Evolutionary conservation across 2,888 invertebrate species (phyloP).

Genomic region (Phalangium opilio): DNA sequence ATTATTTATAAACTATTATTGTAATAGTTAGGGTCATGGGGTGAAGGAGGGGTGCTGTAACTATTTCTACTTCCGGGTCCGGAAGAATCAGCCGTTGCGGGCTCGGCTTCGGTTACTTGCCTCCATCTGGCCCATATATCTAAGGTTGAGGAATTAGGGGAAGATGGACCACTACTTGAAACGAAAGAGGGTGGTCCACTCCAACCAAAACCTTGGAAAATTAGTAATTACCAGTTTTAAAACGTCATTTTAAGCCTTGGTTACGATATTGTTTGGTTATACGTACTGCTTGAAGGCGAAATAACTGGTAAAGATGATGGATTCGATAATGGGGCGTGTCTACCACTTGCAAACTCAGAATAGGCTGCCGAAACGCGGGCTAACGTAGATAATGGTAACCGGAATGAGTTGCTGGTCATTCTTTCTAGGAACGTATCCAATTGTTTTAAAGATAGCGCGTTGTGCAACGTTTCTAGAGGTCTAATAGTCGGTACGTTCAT

Average conservation of each 20-base stretch:
- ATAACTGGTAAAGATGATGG: slow-evolving; percentile 14
- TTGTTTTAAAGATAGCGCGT: slow-evolving; percentile 80
- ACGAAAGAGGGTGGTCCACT: slow-evolving; percentile 70
- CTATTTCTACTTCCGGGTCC: slow-evolving; percentile 17
- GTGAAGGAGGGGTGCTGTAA: slow-evolving; percentile 19
- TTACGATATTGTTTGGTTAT: too few species aligned
- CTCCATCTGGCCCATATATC: slow-evolving; percentile 23
- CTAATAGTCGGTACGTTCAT: slow-evolving; percentile 89
- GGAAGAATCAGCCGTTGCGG: slow-evolving; percentile 11
- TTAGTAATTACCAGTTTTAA: too few species aligned
- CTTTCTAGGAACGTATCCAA: slow-evolving; percentile 74
- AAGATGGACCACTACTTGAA: slow-evolving; percentile 58
- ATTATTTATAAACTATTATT: slow-evolving; percentile 14
- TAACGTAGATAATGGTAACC: slow-evolving; percentile 48
- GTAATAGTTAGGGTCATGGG: slow-evolving; percentile 16
- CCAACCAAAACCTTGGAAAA: slow-evolving; percentile 44
- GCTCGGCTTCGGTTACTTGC: slow-evolving; percentile 20
- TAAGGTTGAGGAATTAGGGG: slow-evolving; percentile 47
- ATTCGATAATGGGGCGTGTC: slow-evolving; percentile 7
- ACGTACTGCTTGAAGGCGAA: slow-evolving; percentile 18
- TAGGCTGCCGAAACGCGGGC: slow-evolving; percentile 26
- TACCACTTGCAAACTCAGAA: slow-evolving; percentile 13
- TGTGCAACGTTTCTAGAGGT: slow-evolving; percentile 92
- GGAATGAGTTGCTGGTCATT: slow-evolving; percentile 57
- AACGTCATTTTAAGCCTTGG: too few species aligned